These are phyloP conservation scores for Microcebus murinus DNA, from an alignment of 2,113 vertebrate species.

Conservation along the genomic window DNA sequence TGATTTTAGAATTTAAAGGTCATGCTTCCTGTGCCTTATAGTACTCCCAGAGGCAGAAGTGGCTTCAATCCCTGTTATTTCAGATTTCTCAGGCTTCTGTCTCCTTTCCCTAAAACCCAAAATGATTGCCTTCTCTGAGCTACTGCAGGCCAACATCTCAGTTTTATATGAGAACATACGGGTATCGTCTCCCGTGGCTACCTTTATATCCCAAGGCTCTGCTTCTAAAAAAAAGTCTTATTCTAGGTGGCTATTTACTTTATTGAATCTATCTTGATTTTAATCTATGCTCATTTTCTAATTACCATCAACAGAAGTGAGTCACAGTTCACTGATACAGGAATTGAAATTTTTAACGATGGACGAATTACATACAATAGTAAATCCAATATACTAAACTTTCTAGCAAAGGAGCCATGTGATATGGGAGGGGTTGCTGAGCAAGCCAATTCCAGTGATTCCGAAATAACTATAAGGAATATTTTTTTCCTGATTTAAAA, in stretches of 20 bases:
- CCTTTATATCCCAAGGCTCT: background rate
- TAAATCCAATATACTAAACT: background rate
- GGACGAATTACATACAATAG: background rate
- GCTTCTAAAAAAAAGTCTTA: conserved; percentile 9
- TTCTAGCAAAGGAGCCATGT: background rate
- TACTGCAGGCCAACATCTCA: background rate
- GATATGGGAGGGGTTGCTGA: background rate
- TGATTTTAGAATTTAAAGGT: background rate
- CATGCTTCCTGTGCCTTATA: background rate
- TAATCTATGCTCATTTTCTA: background rate
- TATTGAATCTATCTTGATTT: conserved; percentile 26
- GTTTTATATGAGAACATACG: background rate
- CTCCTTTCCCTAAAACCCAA: background rate
- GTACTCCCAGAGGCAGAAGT: background rate
- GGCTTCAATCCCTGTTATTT: background rate
- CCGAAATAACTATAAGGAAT: background rate
- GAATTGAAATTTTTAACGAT: conserved; percentile 13
- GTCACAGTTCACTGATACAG: background rate
- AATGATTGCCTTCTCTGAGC: background rate
- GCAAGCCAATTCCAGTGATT: background rate
- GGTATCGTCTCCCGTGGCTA: background rate
- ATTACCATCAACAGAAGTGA: conserved; percentile 1
- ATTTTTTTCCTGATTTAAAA: background rate
- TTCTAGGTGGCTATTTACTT: background rate
- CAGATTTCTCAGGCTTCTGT: background rate